Base-by-base conservation (phyloP, 2,797 vertebrate species). In the Sebastes itinus region DNA sequence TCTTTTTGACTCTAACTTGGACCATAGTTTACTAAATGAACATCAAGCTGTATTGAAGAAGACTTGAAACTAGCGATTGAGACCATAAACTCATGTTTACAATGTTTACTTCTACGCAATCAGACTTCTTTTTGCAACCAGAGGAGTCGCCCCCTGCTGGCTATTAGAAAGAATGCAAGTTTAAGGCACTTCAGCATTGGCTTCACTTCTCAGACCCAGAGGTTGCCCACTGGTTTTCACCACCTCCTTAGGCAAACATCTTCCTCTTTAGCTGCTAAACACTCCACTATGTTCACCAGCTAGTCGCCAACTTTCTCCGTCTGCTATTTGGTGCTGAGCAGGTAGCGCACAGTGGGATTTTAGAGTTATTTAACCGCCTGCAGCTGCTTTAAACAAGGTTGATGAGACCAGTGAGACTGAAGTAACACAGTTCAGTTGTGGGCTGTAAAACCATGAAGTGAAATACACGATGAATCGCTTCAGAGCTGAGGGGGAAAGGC, bases 321-420 rank as follows among this genome's bases (percentile, higher is more conserved):
- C 27, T 63, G 72, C 69, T 59, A 72, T 76, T 67, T 68, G 30
- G 9, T 80, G 72, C 32, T 20, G 33, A 28, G 32, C 60, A 46
- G n/a, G 79, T 56, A 49, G 46, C 2, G 1, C 62, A 38, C 20
- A 28, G 30, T 30, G n/a, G 18, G 20, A 35, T 63, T 77, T 74
- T 52, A 65, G 58, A 79, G 75, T 49, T 63, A 54, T 62, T 59
- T 11, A 58, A 64, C 22, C 27, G 55, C 78, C 63, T 69, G 42
- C 33, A 67, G 54, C 61, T 67, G 65, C 63, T 52, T 66, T 35
- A 80, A 76, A 59, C 30, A 67, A 67, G 13, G 55, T 38, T 74
- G 59, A 75, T 38, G 42, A 72, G 56, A 63, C 56, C 35, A 9
- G 14, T n/a, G 77, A 62, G 77, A 38, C 62, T n/a, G 14, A 76